These are phyloP conservation scores for Microtus oregoni DNA, from an alignment of 2,113 vertebrate species.

Conservation along the genomic window DNA sequence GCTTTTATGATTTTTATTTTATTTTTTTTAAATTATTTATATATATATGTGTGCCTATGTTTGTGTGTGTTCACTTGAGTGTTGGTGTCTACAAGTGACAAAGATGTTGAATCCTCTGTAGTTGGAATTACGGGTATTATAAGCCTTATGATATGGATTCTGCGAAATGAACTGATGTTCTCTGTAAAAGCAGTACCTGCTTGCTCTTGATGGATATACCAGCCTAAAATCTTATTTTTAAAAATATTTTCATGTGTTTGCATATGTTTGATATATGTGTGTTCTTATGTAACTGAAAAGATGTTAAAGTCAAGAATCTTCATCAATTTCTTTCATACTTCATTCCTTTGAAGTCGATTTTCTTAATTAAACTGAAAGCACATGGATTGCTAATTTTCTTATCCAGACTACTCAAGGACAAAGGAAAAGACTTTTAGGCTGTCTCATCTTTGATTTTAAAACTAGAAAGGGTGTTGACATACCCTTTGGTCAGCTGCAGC, in stretches of 20 bases:
- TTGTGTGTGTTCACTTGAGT: not conserved
- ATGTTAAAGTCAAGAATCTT: not conserved
- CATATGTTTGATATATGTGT: not conserved
- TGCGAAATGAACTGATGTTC: too few species aligned
- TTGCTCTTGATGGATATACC: not conserved
- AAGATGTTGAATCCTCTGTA: not conserved
- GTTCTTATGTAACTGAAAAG: too few species aligned
- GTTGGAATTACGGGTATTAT: not conserved
- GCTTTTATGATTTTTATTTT: not conserved
- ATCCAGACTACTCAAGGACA: not conserved
- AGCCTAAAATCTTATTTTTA: not conserved
- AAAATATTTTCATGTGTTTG: not conserved
- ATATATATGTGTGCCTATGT: not conserved
- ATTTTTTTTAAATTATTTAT: not conserved
- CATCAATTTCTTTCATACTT: not conserved
- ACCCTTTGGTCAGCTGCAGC: too few species aligned
- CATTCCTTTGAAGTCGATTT: not conserved
- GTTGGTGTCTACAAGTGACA: too few species aligned
- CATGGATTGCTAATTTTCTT: too few species aligned
- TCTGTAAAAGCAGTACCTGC: not conserved
- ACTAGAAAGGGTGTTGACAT: rapidly evolving
- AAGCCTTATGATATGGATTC: not conserved
- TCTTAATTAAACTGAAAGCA: not conserved
- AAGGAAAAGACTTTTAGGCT: not conserved
- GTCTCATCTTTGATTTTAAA: not conserved